Evolutionary conservation across 2,888 invertebrate species (phyloP), one percentile per base, ranked within the genome.

Genomic region (Exocentrus adspersus): DNA sequence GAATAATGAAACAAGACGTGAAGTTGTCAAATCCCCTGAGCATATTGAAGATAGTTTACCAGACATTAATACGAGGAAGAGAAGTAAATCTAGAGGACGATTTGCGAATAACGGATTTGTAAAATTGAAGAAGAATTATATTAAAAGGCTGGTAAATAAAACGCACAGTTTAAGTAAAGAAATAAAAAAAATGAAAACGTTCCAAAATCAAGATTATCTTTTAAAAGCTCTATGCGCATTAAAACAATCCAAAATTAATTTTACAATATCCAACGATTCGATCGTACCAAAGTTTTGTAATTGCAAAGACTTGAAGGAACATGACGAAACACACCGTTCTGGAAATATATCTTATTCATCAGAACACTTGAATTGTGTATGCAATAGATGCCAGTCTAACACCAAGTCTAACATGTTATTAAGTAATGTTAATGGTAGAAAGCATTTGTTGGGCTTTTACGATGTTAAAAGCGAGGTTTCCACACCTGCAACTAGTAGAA

Each of bases 191-290:
- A 9, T 41, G 12, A 59, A 20, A n/a, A 56, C 43, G 21, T 14
- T 43, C 16, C 41, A 17, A n/a, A 56, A 16, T 3, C 43, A 56
- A 28, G 69, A 73, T 50, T 60, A 60, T 14, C 64, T 75, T 24
- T 53, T 74, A 32, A 65, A 67, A n/a, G 71, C 75, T 46, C 21
- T 77, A 10, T 62, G 67, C 51, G 65, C 67, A 5, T 64, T 77
- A 24, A 71, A 72, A 58, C 60, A 62, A 24, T 69, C 73, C 1
- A 76, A 76, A 50, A 75, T 77, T 19, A 72, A 70, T 59, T 76
- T 75, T 48, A 70, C 72, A 4, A 75, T 77, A 58, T 70, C 75
- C n/a, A 75, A 68, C 65, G 68, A 72, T 43, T 43, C 67, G 10
- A 52, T 59, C 20, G 4, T 64, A 37, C 58, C 64, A 9, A 17